Base-by-base conservation (phyloP, 2,113 vertebrate species). In the Bubo scandiacus region DNA sequence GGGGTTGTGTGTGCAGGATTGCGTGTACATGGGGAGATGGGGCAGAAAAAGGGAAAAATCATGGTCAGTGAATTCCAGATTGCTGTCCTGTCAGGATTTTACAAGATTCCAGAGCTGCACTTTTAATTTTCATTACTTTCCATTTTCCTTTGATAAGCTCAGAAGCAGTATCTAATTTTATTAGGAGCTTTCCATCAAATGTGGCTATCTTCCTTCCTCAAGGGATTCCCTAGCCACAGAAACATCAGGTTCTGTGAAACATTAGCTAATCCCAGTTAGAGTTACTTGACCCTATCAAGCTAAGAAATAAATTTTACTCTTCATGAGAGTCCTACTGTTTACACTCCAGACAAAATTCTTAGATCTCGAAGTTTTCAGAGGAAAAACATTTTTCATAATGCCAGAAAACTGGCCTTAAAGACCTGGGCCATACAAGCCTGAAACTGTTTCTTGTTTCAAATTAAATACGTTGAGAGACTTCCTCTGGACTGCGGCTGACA, bases 121-220 rank as follows among this genome's bases (percentile, higher is more conserved):
- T 97, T 97, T 93, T 95, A 96, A 97, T 97, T 98, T 98, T 95
- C 97, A 97, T 96, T 97, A 97, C 97, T 98, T 97, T 96, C 96
- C 85, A 85, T 97, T 98, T 98, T 96, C 92, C 81, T 97, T 97
- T 97, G 95, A 96, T 94, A 97, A 96, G 85, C 92, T 96, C 51
- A 95, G 95, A 97, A 98, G 92, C 96, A 97, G 94, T 94, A 98
- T 97, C 96, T 98, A 98, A 97, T 98, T 98, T 98, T 98, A 98
- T 97, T 96, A 98, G 94, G 87, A 94, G 89, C 95, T 97, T 97
- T 98, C 98, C 97, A 96, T 98, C 96, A 97, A 96, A 96, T 25
- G 12, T 97, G 94, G 95, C 51, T 97, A 97, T 97, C 93, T 90
- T 97, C 95, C 94, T 97, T 98, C 94, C 98, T 95, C 45, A 45